Evolutionary conservation across 2,113 vertebrate genomes (phyloP).

Genomic region (Tragelaphus strepsiceros): DNA sequence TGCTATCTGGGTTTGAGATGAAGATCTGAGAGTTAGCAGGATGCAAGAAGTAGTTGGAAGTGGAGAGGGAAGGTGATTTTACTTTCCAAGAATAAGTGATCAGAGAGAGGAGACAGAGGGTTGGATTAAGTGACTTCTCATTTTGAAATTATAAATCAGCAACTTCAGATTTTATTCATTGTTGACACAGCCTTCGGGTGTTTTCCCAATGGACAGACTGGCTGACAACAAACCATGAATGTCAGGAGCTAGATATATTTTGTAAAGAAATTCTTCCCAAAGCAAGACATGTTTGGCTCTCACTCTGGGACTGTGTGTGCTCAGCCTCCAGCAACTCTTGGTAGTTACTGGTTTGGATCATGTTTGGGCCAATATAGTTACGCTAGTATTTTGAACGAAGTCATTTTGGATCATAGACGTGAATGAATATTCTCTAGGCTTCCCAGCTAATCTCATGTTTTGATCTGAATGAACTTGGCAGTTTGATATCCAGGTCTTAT

Average conservation of each 20-base stretch:
- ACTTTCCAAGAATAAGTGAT: neutral
- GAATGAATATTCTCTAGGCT: neutral
- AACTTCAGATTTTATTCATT: neutral
- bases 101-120: neutral
- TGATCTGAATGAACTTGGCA: neutral
- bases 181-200: slow-evolving; percentile 19
- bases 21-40: neutral
- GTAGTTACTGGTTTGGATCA: neutral
- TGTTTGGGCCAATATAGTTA: neutral
- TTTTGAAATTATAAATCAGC: slow-evolving; percentile 25
- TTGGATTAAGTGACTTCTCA: neutral
- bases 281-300: neutral
- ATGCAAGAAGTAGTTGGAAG: neutral
- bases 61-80: neutral
- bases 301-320: neutral
- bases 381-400: neutral
- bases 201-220: slow-evolving; percentile 38
- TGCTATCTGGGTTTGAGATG: neutral
- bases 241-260: slow-evolving; percentile 16
- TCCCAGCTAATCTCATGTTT: neutral
- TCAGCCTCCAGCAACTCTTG: neutral
- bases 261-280: neutral
- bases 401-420: neutral
- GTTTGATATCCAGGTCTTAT: neutral
- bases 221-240: slow-evolving; percentile 22